Evolutionary conservation across 2,888 invertebrate genomes (phyloP).

Genomic region (Ornithoptera priamus): DNA sequence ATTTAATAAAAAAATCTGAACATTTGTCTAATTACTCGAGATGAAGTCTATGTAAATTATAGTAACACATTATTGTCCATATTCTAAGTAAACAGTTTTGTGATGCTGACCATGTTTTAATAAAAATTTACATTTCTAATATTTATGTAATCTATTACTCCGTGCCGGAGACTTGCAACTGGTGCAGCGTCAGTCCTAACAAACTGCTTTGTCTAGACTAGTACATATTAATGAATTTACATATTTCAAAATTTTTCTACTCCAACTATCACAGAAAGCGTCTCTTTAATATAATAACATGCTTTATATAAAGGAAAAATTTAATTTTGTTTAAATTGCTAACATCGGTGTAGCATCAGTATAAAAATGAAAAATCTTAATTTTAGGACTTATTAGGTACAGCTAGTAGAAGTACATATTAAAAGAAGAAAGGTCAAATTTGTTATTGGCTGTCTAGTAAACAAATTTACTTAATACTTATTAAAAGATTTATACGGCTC

Average conservation of each 20-base stretch:
- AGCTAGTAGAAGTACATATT: neutral
- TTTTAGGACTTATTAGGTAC: neutral
- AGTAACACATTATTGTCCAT: neutral
- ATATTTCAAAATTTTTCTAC: slow-evolving; percentile 19
- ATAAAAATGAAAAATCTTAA: neutral
- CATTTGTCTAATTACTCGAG: too few species aligned
- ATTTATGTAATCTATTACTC: slow-evolving; percentile 22
- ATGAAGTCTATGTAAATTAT: neutral
- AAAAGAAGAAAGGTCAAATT: neutral
- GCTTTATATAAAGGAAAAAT: neutral
- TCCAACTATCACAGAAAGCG: slow-evolving; percentile 1
- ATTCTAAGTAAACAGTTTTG: neutral
- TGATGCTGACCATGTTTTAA: slow-evolving; percentile 16
- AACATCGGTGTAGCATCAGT: neutral
- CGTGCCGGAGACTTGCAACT: slow-evolving; percentile 31
- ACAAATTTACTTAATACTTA: neutral
- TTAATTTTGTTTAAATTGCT: slow-evolving; percentile 4
- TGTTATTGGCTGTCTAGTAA: neutral
- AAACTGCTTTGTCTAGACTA: slow-evolving; percentile 41
- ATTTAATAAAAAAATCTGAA: too few species aligned
- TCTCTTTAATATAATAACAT: slow-evolving; percentile 3
- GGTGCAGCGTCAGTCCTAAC: slow-evolving; percentile 34
- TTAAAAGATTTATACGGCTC: neutral
- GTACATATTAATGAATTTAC: slow-evolving; percentile 36
- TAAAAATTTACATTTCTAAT: slow-evolving; percentile 25